Evolutionary conservation across 1,140 invertebrate species (phyloP), one percentile per base, ranked within the genome.

Genomic region (Cyphomyrmex costatus): DNA sequence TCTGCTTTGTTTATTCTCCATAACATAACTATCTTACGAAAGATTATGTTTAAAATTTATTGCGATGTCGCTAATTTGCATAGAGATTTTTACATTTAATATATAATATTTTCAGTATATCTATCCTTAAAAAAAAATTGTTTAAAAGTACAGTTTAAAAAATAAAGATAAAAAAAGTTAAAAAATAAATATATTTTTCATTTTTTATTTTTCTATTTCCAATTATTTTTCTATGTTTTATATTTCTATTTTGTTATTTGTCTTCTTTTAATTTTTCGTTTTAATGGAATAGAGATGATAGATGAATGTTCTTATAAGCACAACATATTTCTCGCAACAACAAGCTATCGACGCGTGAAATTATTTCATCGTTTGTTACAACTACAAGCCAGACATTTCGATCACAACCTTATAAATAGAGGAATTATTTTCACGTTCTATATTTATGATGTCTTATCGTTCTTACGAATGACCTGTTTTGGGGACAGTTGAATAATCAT

Each of bases 351-450:
- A 58, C 21, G 63, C 46, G 30, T 68, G 10, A 70, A 70, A 70
- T 70, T 24, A 80, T 56, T 70, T 70, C 5, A 24, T 3, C 30
- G 16, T 80, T 70, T 70, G 30, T 60, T 60, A 56, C n/a, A 70
- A 30, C 27, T 58, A 42, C 30, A 70, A 68, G 14, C 46, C 63
- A 80, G 77, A 70, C 21, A 68, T 33, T 46, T 42, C 63, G 46
- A 80, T 80, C 21, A 61, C 30, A 65, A 19, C 10, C 33, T 4
- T 10, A 68, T 68, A 79, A 53, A 68, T 30, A 68, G 63, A 30
- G 30, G 63, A 76, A 91, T 91, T 91, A 90, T 90, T 91, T 89
- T 88, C 36, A 16, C 77, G 49, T 90, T 88, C 66, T 89, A 83
- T 33, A 53, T 56, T 60, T 42, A 66, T 68, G 58, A 78, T 46